Evolutionary conservation across 2,113 vertebrate genomes (phyloP), one percentile per base, ranked within the genome.

Genomic region (Marmota flaviventris): DNA sequence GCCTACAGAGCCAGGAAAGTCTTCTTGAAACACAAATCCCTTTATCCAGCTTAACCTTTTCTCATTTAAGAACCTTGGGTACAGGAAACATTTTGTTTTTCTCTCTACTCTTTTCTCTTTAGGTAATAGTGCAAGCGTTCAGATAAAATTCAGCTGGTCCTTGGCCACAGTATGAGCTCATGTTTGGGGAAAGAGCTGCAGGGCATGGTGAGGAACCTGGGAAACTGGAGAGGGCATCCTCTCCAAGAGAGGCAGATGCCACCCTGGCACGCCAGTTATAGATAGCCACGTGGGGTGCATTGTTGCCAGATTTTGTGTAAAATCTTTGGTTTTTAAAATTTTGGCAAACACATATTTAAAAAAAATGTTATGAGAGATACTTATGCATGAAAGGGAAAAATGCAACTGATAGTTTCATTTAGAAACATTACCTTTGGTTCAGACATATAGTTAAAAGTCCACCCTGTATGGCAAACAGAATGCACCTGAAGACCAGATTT

Each of bases 381-480:
- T 94, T 92, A 17, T n/a, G 78, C 37, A 18, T 63, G 56, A 84
- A 95, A 81, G 39, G 22, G 75, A 45, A 51, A 89, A 87, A 94
- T 61, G 20, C 25, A 72, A 48, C 13, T 84, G 63, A 37, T 16
- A 75, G 51, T 85, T 45, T 73, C n/a, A 88, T 34, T 67, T 32
- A 86, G 10, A 45, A 84, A 42, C 56, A 34, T 48, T 37, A 75
- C 70, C 53, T 17, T 58, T 83, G 42, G 39, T 45, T 93, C 7
- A 58, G n/a, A 77, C 2, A 48, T 16, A 88, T 42, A 27, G 65
- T 94, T 53, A 18, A 63, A 97, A 76, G 37, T 92, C 22, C 39
- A 76, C 56, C 37, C 63, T 34, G 8, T 2, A 17, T 39, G 37
- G 51, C 25, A 70, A 18, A 56, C 2, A 56, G 61, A 92, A 25